phyloP scores from a whole-genome alignment of 2,113 vertebrate species.

The Globicephala melas region DNA sequence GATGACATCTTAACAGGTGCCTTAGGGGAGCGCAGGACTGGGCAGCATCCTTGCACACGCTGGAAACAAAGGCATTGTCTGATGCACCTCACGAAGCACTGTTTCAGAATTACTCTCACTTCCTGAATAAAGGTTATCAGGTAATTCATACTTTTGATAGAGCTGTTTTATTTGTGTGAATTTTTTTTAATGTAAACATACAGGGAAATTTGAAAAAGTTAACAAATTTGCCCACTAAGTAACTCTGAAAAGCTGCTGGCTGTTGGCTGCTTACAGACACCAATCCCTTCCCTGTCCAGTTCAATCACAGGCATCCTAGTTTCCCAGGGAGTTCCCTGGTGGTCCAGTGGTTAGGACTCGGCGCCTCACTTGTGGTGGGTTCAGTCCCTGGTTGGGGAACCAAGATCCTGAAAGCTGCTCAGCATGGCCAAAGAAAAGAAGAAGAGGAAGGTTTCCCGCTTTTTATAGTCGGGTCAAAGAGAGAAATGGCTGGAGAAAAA shows the following conservation, averaged over 20 bases:
- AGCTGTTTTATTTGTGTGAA: slow-evolving; percentile 34
- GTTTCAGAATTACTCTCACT: slow-evolving; percentile 40
- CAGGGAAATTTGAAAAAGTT: neutral
- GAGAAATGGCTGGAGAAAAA: neutral
- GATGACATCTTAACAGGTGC: neutral
- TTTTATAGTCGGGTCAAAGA: neutral
- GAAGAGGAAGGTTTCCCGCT: neutral
- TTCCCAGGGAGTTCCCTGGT: neutral
- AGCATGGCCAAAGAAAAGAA: neutral
- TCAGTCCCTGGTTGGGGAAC: neutral
- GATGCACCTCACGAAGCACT: neutral
- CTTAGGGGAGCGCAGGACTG: neutral
- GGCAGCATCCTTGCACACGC: rapidly evolving
- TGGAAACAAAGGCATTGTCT: neutral
- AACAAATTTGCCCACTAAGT: neutral
- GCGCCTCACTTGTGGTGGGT: neutral
- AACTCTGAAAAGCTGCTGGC: neutral
- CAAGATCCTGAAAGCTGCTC: neutral
- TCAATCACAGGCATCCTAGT: rapidly evolving
- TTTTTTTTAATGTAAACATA: neutral
- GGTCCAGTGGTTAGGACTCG: neutral
- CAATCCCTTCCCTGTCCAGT: neutral
- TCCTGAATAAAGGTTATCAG: slow-evolving; percentile 61
- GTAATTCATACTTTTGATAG: slow-evolving; percentile 26
- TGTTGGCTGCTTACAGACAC: neutral